Conservation (phyloP, 92 coral and sea anemone species). For the Scolanthus callimorphus region DNA sequence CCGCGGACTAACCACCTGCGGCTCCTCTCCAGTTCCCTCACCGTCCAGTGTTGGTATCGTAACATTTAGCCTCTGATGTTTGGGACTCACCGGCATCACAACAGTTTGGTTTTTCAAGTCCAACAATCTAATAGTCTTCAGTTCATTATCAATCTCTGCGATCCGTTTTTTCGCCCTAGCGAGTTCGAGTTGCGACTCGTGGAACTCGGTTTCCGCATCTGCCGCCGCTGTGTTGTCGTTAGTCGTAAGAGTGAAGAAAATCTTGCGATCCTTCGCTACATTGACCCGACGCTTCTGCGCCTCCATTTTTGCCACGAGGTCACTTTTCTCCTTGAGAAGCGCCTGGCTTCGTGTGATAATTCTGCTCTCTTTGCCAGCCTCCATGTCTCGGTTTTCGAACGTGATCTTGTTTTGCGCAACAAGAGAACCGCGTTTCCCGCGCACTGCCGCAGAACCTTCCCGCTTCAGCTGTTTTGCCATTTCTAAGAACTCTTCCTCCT, state of each 20-base stretch:
- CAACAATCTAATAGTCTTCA: constrained; percentile 63
- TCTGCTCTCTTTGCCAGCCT: constrained; percentile 10
- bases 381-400: constrained; percentile 53
- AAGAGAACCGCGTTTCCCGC: constrained; percentile 57
- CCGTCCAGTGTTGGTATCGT: constrained; percentile 18
- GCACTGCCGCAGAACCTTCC: constrained; percentile 35
- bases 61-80: constrained; percentile 48
- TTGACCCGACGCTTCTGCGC: constrained; percentile 58
- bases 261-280: constrained; percentile 88
- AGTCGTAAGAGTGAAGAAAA: constrained; percentile 69
- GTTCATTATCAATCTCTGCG: constrained; percentile 84
- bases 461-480: constrained; percentile 67
- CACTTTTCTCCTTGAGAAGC: constrained; percentile 70
- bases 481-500: constrained; percentile 63
- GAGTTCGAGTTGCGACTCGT: constrained; percentile 79
- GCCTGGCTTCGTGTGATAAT: constrained; percentile 33
- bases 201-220: constrained; percentile 86
- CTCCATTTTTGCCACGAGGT: constrained; percentile 52
- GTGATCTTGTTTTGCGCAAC: constrained; percentile 70
- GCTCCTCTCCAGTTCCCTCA: constrained; percentile 6
- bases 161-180: constrained; percentile 86
- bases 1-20: constrained; percentile 29
- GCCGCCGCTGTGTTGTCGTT: constrained; percentile 65
- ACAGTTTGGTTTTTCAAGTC: constrained; percentile 51
- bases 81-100: constrained; percentile 25